phyloP scores from a whole-genome alignment of 2,888 invertebrate genomes.

The Rhagophthalmus giganteus region DNA sequence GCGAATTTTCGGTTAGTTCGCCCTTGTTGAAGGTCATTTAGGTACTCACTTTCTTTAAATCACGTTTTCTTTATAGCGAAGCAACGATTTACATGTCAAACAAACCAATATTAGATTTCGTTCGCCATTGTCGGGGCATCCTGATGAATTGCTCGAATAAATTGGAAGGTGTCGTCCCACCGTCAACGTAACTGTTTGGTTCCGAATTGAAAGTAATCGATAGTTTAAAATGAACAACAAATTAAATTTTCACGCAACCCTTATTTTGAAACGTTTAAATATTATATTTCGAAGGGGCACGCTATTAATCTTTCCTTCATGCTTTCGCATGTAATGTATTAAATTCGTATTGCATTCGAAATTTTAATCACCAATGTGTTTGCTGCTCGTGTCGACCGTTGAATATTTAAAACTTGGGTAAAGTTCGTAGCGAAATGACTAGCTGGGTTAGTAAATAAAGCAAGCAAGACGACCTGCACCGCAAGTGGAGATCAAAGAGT shows the following conservation, averaged over 20 bases:
- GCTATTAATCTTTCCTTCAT: slow-evolving; percentile 13
- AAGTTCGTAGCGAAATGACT: slow-evolving; percentile 39
- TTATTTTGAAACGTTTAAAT: not conserved
- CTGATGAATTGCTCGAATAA: slow-evolving; percentile 34
- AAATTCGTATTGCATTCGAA: slow-evolving; percentile 36
- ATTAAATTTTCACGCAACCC: slow-evolving; percentile 4
- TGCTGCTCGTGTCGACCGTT: slow-evolving; percentile 41
- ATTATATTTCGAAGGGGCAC: not conserved
- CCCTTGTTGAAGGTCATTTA: slow-evolving; percentile 18
- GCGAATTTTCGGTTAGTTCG: slow-evolving; percentile 17
- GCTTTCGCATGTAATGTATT: slow-evolving; percentile 22
- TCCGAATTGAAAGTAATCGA: slow-evolving; percentile 12
- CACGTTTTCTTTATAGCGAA: slow-evolving; percentile 38
- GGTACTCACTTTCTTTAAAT: slow-evolving; percentile 27
- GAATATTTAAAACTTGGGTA: slow-evolving; percentile 51
- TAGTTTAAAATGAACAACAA: slow-evolving; percentile 10
- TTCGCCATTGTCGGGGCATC: slow-evolving; percentile 29
- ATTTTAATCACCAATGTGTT: slow-evolving; percentile 50
- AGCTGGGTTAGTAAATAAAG: slow-evolving; percentile 40
- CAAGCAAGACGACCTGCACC: slow-evolving; percentile 31
- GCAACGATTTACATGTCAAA: slow-evolving; percentile 40
- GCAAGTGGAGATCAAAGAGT: slow-evolving; percentile 46
- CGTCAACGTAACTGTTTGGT: slow-evolving; percentile 12
- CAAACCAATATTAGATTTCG: slow-evolving; percentile 38
- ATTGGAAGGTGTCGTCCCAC: slow-evolving; percentile 13